These are phyloP conservation scores for Notospermus geniculatus DNA, from an alignment of 1,140 invertebrate species.

Conservation along the genomic window DNA sequence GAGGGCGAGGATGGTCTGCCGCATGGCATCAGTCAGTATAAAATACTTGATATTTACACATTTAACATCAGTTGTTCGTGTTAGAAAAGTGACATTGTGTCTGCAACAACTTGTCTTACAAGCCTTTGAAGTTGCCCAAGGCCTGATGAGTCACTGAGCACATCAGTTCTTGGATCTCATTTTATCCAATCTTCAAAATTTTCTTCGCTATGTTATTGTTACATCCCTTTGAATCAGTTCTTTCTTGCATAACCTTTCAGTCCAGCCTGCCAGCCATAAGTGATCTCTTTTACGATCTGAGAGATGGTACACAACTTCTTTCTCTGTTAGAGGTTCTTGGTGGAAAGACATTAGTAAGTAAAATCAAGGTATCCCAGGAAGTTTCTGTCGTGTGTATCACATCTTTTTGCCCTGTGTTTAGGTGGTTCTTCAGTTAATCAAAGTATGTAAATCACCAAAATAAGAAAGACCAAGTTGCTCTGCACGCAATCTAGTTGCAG, in stretches of 20 bases:
- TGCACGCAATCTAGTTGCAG: too few relatives aligned
- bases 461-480: too few relatives aligned
- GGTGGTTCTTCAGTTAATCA: too few relatives aligned
- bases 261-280: constrained; percentile 58
- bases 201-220: too few relatives aligned
- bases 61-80: not conserved
- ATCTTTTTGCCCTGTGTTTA: too few relatives aligned
- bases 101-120: too few relatives aligned
- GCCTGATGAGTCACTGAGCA: too few relatives aligned
- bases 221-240: not conserved
- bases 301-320: constrained; percentile 79
- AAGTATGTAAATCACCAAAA: too few relatives aligned
- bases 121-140: too few relatives aligned
- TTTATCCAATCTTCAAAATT: too few relatives aligned
- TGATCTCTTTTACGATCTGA: constrained; percentile 81
- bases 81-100: not conserved
- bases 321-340: constrained; percentile 83
- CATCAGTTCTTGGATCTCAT: too few relatives aligned
- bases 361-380: not conserved
- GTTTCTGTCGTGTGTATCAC: too few relatives aligned
- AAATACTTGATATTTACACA: not conserved
- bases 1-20: not conserved
- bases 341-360: constrained; percentile 75
- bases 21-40: not conserved
- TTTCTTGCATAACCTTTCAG: constrained; percentile 24